Conservation (phyloP, 2,113 vertebrate genomes). For the human region DNA sequence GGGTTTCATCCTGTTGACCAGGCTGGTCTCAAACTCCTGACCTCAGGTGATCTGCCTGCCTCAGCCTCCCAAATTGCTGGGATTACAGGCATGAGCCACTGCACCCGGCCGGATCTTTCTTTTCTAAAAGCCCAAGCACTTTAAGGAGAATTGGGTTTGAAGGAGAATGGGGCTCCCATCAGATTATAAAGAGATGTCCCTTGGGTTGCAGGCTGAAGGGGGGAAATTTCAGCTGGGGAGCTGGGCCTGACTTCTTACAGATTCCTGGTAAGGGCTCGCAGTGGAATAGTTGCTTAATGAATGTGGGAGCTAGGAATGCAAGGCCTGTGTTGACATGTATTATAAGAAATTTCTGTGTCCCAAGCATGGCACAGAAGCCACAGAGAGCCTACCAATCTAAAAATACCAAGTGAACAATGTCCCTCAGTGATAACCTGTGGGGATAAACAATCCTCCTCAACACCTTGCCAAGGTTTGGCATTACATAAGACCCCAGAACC, state of each 20-base stretch:
- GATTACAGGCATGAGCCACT: too few species aligned
- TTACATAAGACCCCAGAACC: not conserved
- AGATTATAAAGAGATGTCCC: not conserved
- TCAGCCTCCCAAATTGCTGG: too few species aligned
- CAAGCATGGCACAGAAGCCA: constrained; percentile 1
- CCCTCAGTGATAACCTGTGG: not conserved
- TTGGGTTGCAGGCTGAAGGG: not conserved
- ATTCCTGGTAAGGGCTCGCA: not conserved
- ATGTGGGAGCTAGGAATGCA: not conserved
- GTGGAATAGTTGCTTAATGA: constrained; percentile 7
- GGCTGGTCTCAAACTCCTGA: too few species aligned
- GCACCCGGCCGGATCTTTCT: not conserved
- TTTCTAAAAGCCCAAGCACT: not conserved
- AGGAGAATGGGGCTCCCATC: not conserved
- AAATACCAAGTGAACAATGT: not conserved
- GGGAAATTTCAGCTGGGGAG: not conserved
- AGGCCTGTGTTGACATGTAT: not conserved
- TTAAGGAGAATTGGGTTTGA: not conserved
- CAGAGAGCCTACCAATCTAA: constrained; percentile 12
- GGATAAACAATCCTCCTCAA: not conserved
- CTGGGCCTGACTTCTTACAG: not conserved
- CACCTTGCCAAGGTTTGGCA: not conserved
- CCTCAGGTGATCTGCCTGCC: too few species aligned
- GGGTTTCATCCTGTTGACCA: too few species aligned
- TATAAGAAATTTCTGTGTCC: not conserved